Conservation (phyloP, 2,113 vertebrate species). For the Oreochromis niloticus region DNA sequence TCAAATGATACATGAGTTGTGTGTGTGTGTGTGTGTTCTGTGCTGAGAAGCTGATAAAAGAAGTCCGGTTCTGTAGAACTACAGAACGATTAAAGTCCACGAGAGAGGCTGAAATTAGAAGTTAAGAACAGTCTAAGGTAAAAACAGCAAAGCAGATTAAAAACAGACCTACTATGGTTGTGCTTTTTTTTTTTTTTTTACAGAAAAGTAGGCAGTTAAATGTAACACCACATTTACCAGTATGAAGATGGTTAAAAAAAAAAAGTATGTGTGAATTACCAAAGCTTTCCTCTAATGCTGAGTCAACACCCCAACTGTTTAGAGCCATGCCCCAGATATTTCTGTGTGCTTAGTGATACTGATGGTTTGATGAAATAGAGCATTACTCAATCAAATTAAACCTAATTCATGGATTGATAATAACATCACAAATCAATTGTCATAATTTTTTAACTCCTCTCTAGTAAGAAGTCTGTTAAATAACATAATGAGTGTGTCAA, state of each 20-base stretch:
- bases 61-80: background rate
- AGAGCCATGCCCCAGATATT: background rate
- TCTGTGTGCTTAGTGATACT: background rate
- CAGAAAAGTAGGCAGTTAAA: background rate
- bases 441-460: background rate
- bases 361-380: background rate
- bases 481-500: background rate
- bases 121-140: background rate
- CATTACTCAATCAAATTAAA: background rate
- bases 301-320: background rate
- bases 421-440: background rate
- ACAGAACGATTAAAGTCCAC: background rate
- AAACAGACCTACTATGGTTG: background rate
- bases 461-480: background rate
- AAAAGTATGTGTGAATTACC: background rate
- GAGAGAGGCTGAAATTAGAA: background rate
- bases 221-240: background rate
- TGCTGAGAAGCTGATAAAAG: background rate
- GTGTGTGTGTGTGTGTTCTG: background rate
- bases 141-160: background rate
- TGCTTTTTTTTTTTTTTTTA: background rate
- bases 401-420: background rate
- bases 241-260: background rate
- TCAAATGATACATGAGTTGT: background rate
- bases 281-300: background rate